Conservation (phyloP, 2,797 vertebrate genomes). For the Spinus olivaceus region DNA sequence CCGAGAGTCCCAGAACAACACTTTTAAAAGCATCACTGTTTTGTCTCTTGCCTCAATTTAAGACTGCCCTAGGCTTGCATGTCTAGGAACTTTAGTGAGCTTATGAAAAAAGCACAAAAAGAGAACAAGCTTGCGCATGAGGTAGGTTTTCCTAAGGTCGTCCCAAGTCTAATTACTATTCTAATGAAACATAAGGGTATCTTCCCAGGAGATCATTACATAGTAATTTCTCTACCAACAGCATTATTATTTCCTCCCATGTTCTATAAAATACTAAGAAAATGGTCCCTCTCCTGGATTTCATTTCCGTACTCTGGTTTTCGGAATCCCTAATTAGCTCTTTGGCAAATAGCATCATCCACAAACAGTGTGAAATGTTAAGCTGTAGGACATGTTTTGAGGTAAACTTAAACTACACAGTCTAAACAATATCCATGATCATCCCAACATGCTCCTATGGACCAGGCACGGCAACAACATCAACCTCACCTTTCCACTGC, state of each 20-base stretch:
- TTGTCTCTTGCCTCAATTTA: constrained; percentile 56
- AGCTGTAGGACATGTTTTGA: constrained; percentile 53
- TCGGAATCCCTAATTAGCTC: constrained; percentile 68
- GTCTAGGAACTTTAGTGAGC: constrained; percentile 48
- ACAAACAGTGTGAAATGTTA: constrained; percentile 56
- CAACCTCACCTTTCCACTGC: neutral
- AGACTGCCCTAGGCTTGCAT: constrained; percentile 50
- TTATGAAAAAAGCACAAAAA: constrained; percentile 65
- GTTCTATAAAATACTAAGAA: constrained; percentile 73
- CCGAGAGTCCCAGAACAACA: neutral
- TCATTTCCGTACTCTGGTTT: constrained; percentile 69
- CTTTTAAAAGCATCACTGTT: constrained; percentile 38
- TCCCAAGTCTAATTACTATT: constrained; percentile 77
- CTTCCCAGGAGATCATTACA: constrained; percentile 77
- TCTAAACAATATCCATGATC: constrained; percentile 12
- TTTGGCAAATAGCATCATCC: constrained; percentile 63
- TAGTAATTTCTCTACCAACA: constrained; percentile 75
- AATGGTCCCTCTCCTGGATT: constrained; percentile 72
- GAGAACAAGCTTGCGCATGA: constrained; percentile 36
- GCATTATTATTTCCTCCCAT: constrained; percentile 69
- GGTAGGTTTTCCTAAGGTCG: constrained; percentile 71
- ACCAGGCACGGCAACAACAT: neutral
- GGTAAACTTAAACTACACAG: constrained; percentile 29
- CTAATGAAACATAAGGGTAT: constrained; percentile 80
- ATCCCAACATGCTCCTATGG: neutral